Evolutionary conservation across 2,113 vertebrate species (phyloP).

Genomic region (Epinephelus moara): DNA sequence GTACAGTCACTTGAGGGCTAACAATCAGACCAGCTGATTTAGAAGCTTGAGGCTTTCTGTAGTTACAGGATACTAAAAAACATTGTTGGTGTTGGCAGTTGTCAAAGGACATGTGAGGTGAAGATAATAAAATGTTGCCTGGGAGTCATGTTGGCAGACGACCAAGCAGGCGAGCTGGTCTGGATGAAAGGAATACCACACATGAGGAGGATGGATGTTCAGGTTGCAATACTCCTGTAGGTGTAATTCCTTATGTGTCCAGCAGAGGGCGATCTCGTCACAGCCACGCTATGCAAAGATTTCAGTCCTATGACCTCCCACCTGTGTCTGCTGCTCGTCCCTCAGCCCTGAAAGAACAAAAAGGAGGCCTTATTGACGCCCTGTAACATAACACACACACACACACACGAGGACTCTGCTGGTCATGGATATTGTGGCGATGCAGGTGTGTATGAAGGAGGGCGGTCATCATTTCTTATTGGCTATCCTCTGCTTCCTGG

Average conservation of each 20-base stretch:
- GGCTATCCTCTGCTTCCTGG: conserved; percentile 95
- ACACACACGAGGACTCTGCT: conserved; percentile 33
- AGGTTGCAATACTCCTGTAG: conserved; percentile 7
- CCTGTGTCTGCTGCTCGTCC: conserved; percentile 5
- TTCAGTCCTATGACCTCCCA: background rate
- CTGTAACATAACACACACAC: background rate
- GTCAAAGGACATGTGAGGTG: conserved; percentile 6
- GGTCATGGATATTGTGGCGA: conserved; percentile 34
- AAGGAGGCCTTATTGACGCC: background rate
- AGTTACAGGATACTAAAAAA: conserved; percentile 30
- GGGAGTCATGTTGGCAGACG: background rate
- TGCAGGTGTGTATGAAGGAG: background rate
- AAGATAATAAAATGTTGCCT: background rate
- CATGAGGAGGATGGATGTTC: background rate
- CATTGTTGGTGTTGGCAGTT: conserved; percentile 20
- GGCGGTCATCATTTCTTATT: conserved; percentile 91
- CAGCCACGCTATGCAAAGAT: background rate
- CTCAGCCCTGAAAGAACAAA: conserved; percentile 6
- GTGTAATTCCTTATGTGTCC: conserved; percentile 45
- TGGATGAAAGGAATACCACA: background rate
- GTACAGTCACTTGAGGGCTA: conserved; percentile 31
- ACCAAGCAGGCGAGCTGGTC: background rate
- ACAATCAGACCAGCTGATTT: conserved; percentile 85
- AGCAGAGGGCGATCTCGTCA: conserved; percentile 62
- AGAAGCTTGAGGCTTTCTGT: conserved; percentile 53